Percentiles rank a stretch among this genome's conserved stretches.
These are phyloP conservation scores for Drosophila demipolita DNA, from an alignment of 2,888 invertebrate species.

Conservation along the genomic window DNA sequence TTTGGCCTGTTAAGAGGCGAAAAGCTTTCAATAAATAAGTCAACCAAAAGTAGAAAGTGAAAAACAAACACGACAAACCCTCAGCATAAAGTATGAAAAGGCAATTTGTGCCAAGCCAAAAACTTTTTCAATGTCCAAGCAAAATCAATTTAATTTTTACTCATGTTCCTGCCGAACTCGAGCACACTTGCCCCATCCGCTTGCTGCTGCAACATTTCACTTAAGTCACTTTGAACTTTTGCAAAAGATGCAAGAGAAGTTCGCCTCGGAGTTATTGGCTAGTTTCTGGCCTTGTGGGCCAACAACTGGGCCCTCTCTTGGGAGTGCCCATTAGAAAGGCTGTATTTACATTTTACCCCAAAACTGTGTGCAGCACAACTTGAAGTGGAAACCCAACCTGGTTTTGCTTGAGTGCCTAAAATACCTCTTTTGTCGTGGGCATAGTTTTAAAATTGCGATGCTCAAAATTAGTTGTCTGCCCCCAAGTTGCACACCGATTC, in stretches of 20 bases:
- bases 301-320: constrained; percentile 17
- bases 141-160: constrained; percentile 79
- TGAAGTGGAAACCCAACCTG: constrained; percentile 16
- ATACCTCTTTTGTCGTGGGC: constrained; percentile 6
- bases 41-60: constrained; percentile 22
- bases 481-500: not conserved
- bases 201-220: constrained; percentile 64
- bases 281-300: constrained; percentile 45
- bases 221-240: constrained; percentile 77
- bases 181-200: constrained; percentile 30
- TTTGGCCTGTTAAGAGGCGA: not conserved
- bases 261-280: constrained; percentile 48
- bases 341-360: constrained; percentile 72
- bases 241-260: constrained; percentile 44
- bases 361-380: constrained; percentile 46
- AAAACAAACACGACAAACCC: constrained; percentile 11
- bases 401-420: constrained; percentile 13
- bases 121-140: constrained; percentile 62
- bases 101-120: constrained; percentile 44
- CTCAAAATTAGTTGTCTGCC: not conserved
- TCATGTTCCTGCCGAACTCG: constrained; percentile 52
- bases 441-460: not conserved
- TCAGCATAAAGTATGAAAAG: constrained; percentile 35
- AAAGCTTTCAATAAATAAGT: constrained; percentile 16
- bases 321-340: constrained; percentile 61